phyloP scores from a whole-genome alignment of 2,797 vertebrate genomes.

The Coregonus sp. region DNA sequence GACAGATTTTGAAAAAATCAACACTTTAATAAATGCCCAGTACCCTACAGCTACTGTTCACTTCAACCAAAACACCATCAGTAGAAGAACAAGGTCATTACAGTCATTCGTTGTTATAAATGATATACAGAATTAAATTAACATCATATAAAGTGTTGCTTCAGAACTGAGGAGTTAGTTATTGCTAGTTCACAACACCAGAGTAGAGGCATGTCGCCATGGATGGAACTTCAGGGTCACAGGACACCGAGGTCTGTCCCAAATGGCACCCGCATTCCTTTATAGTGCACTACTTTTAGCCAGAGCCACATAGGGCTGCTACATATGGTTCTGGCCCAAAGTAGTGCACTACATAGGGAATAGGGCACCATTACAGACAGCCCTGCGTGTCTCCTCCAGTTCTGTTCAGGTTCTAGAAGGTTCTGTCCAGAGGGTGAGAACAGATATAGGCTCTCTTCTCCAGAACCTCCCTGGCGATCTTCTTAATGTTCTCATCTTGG shows the following conservation, averaged over 20 bases:
- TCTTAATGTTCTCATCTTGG: slow-evolving; percentile 86
- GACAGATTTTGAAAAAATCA: background rate
- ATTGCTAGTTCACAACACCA: background rate
- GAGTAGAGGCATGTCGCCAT: background rate
- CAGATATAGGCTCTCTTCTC: slow-evolving; percentile 85
- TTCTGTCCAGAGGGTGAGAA: slow-evolving; percentile 88
- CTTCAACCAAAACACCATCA: background rate
- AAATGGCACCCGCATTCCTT: too few species aligned
- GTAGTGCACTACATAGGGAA: too few species aligned
- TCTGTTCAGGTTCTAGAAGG: slow-evolving; percentile 65
- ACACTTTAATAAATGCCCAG: background rate
- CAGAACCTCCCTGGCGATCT: slow-evolving; percentile 84
- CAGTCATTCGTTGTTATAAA: background rate
- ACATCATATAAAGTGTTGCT: background rate
- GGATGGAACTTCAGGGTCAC: background rate
- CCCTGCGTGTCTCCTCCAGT: background rate
- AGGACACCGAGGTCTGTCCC: background rate
- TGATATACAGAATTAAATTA: slow-evolving; percentile 10
- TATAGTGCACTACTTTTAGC: too few species aligned
- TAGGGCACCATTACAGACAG: background rate
- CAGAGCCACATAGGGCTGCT: too few species aligned
- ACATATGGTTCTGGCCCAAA: too few species aligned
- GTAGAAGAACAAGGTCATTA: background rate
- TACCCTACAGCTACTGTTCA: background rate
- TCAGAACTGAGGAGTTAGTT: background rate